Evolutionary conservation across 2,113 vertebrate genomes (phyloP).

Genomic region (Protomyctophum bolini): DNA sequence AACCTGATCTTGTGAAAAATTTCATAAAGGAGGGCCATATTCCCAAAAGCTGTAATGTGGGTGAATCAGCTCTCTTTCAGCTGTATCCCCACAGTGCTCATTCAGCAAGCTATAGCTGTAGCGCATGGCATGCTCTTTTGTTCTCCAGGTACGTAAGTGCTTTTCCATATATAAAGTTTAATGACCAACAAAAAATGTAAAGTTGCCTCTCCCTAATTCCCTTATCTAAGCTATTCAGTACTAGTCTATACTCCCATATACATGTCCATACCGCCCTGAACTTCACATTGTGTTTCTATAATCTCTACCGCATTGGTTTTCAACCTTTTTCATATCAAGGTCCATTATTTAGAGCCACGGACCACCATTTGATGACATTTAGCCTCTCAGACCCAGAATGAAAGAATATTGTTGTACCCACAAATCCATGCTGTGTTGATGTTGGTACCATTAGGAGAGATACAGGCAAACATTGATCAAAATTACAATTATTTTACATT

Average conservation of each 20-base stretch:
- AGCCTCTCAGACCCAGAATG: too few species aligned
- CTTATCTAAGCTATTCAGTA: constrained; percentile 17
- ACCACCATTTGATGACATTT: too few species aligned
- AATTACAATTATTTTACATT: too few species aligned
- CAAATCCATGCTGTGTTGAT: too few species aligned
- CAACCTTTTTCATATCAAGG: background rate
- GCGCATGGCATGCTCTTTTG: background rate
- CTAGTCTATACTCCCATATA: too few species aligned
- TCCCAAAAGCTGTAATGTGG: background rate
- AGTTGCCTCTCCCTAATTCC: background rate
- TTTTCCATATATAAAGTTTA: background rate
- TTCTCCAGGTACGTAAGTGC: constrained; percentile 10
- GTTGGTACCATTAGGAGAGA: too few species aligned
- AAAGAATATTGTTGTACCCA: too few species aligned
- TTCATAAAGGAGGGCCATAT: constrained; percentile 4
- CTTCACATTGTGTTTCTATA: background rate
- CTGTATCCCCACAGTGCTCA: background rate
- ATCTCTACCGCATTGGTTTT: background rate
- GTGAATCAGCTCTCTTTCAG: background rate
- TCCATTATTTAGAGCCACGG: too few species aligned
- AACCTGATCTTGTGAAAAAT: background rate
- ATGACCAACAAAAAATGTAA: background rate
- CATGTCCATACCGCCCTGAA: background rate
- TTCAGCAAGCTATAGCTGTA: background rate
- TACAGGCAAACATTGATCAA: too few species aligned